Conservation (phyloP, 2,888 invertebrate genomes). For the Phengaris arion region DNA sequence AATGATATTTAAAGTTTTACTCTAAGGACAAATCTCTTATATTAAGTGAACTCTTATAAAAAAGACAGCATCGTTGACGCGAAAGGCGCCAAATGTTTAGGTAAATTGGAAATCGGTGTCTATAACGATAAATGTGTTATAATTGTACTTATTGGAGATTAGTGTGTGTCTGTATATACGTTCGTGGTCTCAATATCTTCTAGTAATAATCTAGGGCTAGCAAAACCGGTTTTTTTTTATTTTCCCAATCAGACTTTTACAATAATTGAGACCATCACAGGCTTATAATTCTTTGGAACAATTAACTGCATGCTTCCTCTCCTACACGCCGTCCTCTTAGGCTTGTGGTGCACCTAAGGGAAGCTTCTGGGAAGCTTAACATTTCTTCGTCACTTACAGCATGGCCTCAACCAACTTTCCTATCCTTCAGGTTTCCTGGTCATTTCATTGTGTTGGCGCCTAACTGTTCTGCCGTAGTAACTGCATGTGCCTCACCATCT, state of each 20-base stretch:
- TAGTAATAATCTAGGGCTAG: constrained; percentile 9
- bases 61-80: constrained; percentile 49
- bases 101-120: constrained; percentile 60
- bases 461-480: constrained; percentile 53
- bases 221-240: neutral
- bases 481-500: constrained; percentile 62
- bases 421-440: constrained; percentile 44
- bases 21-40: constrained; percentile 67
- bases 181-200: constrained; percentile 26
- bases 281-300: constrained; percentile 40
- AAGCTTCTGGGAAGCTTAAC: constrained; percentile 51
- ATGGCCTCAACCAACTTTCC: constrained; percentile 53
- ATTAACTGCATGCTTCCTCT: constrained; percentile 64
- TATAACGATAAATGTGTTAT: constrained; percentile 49
- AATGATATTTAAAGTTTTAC: constrained; percentile 55
- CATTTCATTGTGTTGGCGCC: constrained; percentile 51
- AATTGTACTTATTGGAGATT: constrained; percentile 48
- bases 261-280: constrained; percentile 34
- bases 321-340: constrained; percentile 56
- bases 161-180: constrained; percentile 41
- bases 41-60: constrained; percentile 52
- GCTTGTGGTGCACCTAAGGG: constrained; percentile 49
- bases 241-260: neutral
- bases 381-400: constrained; percentile 51
- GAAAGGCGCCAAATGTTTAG: constrained; percentile 55